Conservation (phyloP, 1,140 invertebrate genomes). For the Chrysopa pallens region DNA sequence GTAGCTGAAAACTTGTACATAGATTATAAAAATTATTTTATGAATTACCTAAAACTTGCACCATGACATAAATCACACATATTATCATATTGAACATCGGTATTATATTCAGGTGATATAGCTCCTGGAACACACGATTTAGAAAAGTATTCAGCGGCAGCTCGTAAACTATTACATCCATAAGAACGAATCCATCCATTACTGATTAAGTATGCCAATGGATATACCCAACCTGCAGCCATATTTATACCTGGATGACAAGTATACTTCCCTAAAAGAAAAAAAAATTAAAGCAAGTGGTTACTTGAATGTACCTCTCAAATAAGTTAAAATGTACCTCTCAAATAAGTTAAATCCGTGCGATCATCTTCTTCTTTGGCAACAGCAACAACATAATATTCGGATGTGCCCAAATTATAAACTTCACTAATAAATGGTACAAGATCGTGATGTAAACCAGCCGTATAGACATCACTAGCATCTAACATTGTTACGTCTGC, state of each 20-base stretch:
- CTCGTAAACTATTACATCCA: slow-evolving; percentile 74
- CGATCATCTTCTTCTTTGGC: slow-evolving; percentile 71
- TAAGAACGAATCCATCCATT: slow-evolving; percentile 86
- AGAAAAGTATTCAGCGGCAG: slow-evolving; percentile 83
- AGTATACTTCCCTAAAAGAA: slow-evolving; percentile 47
- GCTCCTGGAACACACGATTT: slow-evolving; percentile 84
- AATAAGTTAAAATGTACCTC: slow-evolving; percentile 29
- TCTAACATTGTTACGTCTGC: slow-evolving; percentile 85
- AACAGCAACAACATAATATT: slow-evolving; percentile 90
- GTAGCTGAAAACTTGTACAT: neutral
- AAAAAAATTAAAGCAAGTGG: slow-evolving; percentile 1
- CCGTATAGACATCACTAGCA: slow-evolving; percentile 86
- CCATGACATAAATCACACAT: slow-evolving; percentile 91
- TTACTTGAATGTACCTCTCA: neutral
- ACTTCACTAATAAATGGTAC: slow-evolving; percentile 81
- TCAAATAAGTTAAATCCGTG: slow-evolving; percentile 75
- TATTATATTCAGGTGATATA: slow-evolving; percentile 67
- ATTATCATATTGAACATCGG: slow-evolving; percentile 65
- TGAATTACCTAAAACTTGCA: slow-evolving; percentile 45
- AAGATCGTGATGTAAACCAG: slow-evolving; percentile 57
- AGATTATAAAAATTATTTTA: neutral
- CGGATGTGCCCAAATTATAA: slow-evolving; percentile 65
- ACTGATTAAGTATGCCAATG: slow-evolving; percentile 79
- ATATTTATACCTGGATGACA: slow-evolving; percentile 85
- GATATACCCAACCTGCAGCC: slow-evolving; percentile 91